Evolutionary conservation across 2,888 invertebrate species (phyloP), one percentile per base, ranked within the genome.

Genomic region (Phalera bucephala): DNA sequence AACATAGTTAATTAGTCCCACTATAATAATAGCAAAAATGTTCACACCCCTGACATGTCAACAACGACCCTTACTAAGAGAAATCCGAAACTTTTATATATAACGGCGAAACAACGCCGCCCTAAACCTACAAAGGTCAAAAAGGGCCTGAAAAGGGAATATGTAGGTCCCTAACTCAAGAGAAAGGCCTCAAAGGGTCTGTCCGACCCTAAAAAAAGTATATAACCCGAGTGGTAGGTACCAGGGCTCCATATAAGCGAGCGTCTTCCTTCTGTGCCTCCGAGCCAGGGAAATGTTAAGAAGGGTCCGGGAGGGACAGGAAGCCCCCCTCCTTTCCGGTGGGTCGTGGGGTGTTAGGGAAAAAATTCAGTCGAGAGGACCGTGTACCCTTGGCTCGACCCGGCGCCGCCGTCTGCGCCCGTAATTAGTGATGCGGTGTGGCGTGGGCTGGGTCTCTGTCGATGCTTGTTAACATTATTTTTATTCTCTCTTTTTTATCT

Each of bases 261-360:
- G 72, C 82, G 74, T 85, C 86, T 87, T 79, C 80, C 86, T 87
- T 80, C 80, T 77, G 83, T 82, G 83, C 84, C 82, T 79, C 67
- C 74, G 77, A 81, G 82, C 79, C 84, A 80, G 86, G 87, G 83
- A 80, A 84, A 85, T 83, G 85, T 84, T 88, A 88, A 88, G 82
- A 89, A 84, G 85, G 82, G 85, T 82, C 80, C 73, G 82, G 81
- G 82, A 64, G 82, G 79, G 81, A 76, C 73, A 76, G 76, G 83
- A 78, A 72, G 61, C 68, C 73, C 62, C 76, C 75, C 61, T 53
- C 75, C 76, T 69, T 72, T 74, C 77, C 79, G 75, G 76, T 79
- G 66, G 78, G 82, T 70, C 56, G 67, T 72, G 76, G 67, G 73
- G 73, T 52, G 58, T 72, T 64, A 67, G 81, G 80, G 78, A 86